Base-by-base conservation (phyloP, 2,797 vertebrate species). In the Intellagama lesueurii region DNA sequence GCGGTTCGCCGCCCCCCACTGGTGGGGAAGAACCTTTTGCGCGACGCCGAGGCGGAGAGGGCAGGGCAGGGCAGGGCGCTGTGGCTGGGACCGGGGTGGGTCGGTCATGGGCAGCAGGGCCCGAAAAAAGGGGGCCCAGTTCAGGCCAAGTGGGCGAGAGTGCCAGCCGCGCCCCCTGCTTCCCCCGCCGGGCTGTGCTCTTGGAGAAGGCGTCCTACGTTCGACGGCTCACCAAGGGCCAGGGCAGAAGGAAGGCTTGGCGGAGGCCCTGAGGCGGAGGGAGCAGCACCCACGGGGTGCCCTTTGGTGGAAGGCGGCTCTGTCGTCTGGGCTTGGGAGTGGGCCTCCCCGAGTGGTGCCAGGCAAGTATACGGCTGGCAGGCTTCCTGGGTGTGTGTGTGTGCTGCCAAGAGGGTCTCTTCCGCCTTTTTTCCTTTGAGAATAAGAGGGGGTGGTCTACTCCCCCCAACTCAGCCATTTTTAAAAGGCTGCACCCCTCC, bases 201-300 rank as follows among this genome's bases (percentile, higher is more conserved):
- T 19, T 56, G 49, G 16, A 26, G 76, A 30, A 47, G 4, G 28
- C n/a, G 49, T 8, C 44, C 47, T 35, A 8, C 28, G 12, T 28
- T 8, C 26, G 44, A 14, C 56, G 14, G 52, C 52, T 56, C 52
- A 56, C 52, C 52, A 56, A 14, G 52, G 52, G 52, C 52, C 52
- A 56, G 9, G 8, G 52, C 52, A 16, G 52, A 56, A 56, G 52
- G 52, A 56, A 56, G 52, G 52, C 52, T 14, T 6, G 66, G 35
- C 17, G 0, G 0, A 44, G 75, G 75, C 40, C 12, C 76, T 4
- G 76, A 49, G 76, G 44, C 28, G 12, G 77, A 30, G 12, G 76
- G 9, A 7, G 76, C 24, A 5, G 22, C 75, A 28, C 52, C 52
- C 52, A 11, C 14, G 52, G 52, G 52, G 52, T 9, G 52, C 1